Conservation (phyloP, 2,888 invertebrate species). For the Colostygia pectinataria region DNA sequence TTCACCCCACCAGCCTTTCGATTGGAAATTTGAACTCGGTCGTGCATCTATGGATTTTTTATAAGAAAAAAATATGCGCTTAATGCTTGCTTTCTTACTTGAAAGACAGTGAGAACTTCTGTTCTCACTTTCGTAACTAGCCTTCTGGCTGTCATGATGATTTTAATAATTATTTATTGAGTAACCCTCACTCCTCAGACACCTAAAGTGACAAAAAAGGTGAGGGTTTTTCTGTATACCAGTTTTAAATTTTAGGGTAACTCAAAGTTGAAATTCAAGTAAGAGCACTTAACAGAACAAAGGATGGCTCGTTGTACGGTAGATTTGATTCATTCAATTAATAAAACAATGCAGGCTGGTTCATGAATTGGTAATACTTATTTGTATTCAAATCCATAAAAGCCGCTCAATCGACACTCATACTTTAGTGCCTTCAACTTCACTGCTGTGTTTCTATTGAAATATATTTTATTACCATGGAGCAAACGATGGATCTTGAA, state of each 20-base stretch:
- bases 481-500: not conserved
- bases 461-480: not conserved
- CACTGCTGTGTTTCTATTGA: not conserved
- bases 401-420: slow-evolving; percentile 20
- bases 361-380: slow-evolving; percentile 35
- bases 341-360: slow-evolving; percentile 30
- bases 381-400: slow-evolving; percentile 34
- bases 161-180: too few relatives aligned
- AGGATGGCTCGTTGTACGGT: slow-evolving; percentile 25
- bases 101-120: too few relatives aligned
- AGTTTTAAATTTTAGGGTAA: not conserved
- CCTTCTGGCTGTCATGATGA: too few relatives aligned
- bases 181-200: too few relatives aligned
- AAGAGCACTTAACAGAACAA: slow-evolving; percentile 29
- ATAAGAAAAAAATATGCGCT: too few relatives aligned
- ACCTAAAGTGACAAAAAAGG: too few relatives aligned
- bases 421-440: slow-evolving; percentile 1
- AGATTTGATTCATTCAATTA: slow-evolving; percentile 33
- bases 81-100: too few relatives aligned
- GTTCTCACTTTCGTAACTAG: too few relatives aligned
- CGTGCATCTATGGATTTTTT: too few relatives aligned
- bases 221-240: too few relatives aligned
- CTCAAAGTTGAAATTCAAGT: slow-evolving; percentile 25
- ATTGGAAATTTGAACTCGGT: too few relatives aligned
- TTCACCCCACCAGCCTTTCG: too few relatives aligned